Evolutionary conservation across 2,888 invertebrate species (phyloP), one percentile per base, ranked within the genome.

Genomic region (Chaitophorus viminalis): DNA sequence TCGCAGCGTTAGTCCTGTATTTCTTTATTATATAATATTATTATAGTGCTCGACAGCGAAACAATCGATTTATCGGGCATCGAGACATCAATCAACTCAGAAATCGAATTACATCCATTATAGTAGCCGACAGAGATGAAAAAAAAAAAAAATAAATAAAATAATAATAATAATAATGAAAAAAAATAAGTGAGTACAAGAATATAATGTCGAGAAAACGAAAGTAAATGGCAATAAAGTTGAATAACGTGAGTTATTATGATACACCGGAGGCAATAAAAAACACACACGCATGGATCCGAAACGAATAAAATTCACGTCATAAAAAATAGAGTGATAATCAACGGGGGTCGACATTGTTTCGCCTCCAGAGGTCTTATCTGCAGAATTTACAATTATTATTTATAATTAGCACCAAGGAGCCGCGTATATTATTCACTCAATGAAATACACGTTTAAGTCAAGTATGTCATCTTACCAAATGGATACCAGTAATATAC

Each of bases 91-190:
- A 79, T 79, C 36, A 60, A 60, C 60, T 78, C 8, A 25, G 25
- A 31, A 60, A 60, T 36, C 60, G 72, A 72, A 81, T 39, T 68
- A 81, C 36, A 81, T 33, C 72, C 72, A 21, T 72, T 36, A 72
- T 21, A 9, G 11, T 6, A 36, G 33, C 17, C 18, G 33, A 29
- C n/a, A n/a, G 65, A n/a, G n/a, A n/a, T 65, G 31, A 5, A 72
- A 36, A 21, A 72, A 72, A 36, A 21, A 33, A 72, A 72, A 36
- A 36, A 72, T 17, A 36, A 18, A 68, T 11, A 6, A 68, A 68
- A 68, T 3, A 68, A 68, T 3, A 68, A 0, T 0, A 29, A n/a
- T n/a, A n/a, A n/a, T n/a, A n/a, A n/a, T n/a, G n/a, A n/a, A n/a
- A n/a, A n/a, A n/a, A n/a, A n/a, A n/a, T n/a, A n/a, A n/a, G n/a